These are phyloP conservation scores for Calypte anna DNA, from an alignment of 2,113 vertebrate genomes.

Conservation along the genomic window DNA sequence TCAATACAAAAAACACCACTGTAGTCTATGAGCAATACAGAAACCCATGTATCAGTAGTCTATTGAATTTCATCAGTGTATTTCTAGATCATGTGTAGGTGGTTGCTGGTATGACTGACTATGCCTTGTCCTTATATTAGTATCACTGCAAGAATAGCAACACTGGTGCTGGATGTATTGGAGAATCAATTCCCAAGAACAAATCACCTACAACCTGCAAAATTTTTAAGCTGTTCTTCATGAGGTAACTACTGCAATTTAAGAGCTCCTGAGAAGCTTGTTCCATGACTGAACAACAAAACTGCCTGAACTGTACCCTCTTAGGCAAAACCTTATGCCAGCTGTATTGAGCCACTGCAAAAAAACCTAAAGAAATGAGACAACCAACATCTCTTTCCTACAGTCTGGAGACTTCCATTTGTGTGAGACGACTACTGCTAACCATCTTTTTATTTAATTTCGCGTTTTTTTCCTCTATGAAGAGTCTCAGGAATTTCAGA, in stretches of 20 bases:
- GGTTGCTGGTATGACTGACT: conserved; percentile 5
- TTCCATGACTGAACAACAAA: background rate
- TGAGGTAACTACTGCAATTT: background rate
- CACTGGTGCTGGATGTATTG: background rate
- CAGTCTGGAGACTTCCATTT: background rate
- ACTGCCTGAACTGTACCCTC: background rate
- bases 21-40: background rate
- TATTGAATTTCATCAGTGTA: background rate
- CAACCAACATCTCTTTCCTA: background rate
- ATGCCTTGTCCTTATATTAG: background rate
- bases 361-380: background rate
- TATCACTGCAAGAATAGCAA: background rate
- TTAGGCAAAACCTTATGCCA: background rate
- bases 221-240: background rate
- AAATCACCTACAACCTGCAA: background rate
- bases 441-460: background rate
- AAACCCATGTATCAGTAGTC: background rate
- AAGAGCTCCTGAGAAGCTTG: background rate
- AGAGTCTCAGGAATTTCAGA: background rate
- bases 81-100: conserved; percentile 22
- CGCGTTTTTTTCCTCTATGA: background rate
- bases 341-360: background rate
- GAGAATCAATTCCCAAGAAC: background rate
- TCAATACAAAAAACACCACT: background rate
- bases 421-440: background rate